Evolutionary conservation across 2,888 invertebrate genomes (phyloP).

Genomic region (Diplolepis rosae): DNA sequence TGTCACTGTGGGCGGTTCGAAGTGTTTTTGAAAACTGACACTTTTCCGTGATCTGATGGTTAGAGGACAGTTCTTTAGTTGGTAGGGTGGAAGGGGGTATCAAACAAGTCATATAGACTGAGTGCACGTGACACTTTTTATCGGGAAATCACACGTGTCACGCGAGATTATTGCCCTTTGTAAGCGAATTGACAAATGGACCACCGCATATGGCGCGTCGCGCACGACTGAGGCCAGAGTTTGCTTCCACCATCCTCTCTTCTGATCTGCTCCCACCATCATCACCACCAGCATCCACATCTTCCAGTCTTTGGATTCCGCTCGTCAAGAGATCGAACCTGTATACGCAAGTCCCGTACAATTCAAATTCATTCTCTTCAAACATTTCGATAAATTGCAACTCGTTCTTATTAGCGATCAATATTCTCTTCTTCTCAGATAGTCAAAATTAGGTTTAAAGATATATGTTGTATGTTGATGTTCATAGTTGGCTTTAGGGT

Average conservation of each 20-base stretch:
- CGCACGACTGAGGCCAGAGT: slow-evolving; percentile 64
- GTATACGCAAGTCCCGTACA: slow-evolving; percentile 12
- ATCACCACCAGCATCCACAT: slow-evolving; percentile 15
- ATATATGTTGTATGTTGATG: too few relatives aligned
- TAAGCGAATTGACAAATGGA: slow-evolving; percentile 60
- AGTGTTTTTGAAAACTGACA: neutral
- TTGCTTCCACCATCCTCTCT: slow-evolving; percentile 55
- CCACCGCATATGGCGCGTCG: slow-evolving; percentile 68
- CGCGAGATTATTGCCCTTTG: slow-evolving; percentile 62
- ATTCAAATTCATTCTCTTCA: too few relatives aligned
- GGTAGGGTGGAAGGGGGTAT: slow-evolving; percentile 30
- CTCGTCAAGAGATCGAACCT: neutral
- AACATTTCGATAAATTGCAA: too few relatives aligned
- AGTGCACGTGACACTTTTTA: slow-evolving; percentile 61
- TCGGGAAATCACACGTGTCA: slow-evolving; percentile 62
- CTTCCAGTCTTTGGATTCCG: slow-evolving; percentile 3
- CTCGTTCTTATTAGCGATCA: too few relatives aligned
- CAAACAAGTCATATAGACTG: slow-evolving; percentile 13
- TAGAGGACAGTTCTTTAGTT: neutral
- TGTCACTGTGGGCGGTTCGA: neutral
- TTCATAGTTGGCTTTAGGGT: too few relatives aligned
- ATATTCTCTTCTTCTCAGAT: too few relatives aligned
- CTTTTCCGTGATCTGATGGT: neutral
- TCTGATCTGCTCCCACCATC: slow-evolving; percentile 60
- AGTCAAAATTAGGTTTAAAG: too few relatives aligned